Evolutionary conservation across 2,113 vertebrate species (phyloP), one percentile per base, ranked within the genome.

Genomic region (Sphaerodactylus townsendi): DNA sequence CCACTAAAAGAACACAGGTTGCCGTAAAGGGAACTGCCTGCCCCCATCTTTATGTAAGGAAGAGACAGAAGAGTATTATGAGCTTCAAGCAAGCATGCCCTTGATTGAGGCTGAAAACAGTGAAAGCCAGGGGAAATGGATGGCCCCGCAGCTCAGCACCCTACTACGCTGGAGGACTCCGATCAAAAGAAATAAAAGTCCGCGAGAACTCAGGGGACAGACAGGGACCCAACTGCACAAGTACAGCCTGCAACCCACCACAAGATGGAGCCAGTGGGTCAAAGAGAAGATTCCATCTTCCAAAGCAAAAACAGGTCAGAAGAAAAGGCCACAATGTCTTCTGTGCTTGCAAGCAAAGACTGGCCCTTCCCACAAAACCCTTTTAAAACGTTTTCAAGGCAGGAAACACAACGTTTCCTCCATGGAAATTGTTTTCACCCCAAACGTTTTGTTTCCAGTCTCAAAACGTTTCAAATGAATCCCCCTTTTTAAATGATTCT

Each of bases 201-300:
- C 10, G 10, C 25, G n/a, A 6, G n/a, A 56, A 9, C 17, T 33
- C 44, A 50, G n/a, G 19, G 46, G 78, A 17, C 30, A 50, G 68
- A 1, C 44, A 37, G 11, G 41, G 48, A 48, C 44, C 15, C n/a
- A 5, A 46, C 23, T 48, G 10, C 64, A 21, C 8, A 23, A 50
- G 33, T 68, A 68, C 30, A 21, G 78, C 21, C 78, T 50, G n/a
- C 64, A 68, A 68, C 77, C 64, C 44, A 33, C 78, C 64, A 68
- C 78, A 68, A 79, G 77, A 65, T 79, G 77, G 77, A 46, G 77
- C 44, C 39, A 79, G 59, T 37, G 65, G 64, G 44, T 46, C 66
- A 48, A 37, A 48, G 30, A 79, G 62, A 33, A 65, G 17, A 73
- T 37, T 33, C 44, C 15, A 37, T 11, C 64, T 50, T 33, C 11